These are phyloP conservation scores for Urocitellus parryii DNA, from an alignment of 2,113 vertebrate genomes.

Conservation along the genomic window DNA sequence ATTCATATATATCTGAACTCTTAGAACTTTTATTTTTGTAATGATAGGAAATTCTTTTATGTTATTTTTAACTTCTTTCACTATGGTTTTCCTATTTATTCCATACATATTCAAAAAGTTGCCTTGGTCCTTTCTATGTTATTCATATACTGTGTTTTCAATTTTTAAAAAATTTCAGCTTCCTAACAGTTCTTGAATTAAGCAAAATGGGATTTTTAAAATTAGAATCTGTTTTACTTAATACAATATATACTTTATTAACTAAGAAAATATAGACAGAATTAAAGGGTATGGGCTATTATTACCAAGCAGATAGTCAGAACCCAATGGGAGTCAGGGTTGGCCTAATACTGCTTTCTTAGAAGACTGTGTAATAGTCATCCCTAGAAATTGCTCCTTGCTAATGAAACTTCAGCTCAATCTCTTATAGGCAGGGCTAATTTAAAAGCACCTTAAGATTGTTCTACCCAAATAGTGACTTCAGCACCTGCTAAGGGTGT, in stretches of 20 bases:
- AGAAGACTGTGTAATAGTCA: not conserved
- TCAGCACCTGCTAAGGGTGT: not conserved
- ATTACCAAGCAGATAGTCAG: not conserved
- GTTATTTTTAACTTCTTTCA: not conserved
- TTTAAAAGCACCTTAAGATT: slow-evolving; percentile 2
- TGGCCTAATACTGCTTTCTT: not conserved
- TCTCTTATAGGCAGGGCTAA: not conserved
- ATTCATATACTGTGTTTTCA: not conserved
- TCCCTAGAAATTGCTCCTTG: not conserved
- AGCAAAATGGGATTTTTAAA: not conserved
- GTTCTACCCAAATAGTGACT: not conserved
- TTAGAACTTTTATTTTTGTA: slow-evolving; percentile 24
- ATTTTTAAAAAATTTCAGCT: not conserved
- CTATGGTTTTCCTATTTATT: slow-evolving; percentile 36
- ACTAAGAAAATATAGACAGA: not conserved
- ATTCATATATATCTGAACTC: not conserved
- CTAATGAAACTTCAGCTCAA: not conserved
- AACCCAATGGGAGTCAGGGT: not conserved
- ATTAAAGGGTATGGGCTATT: not conserved
- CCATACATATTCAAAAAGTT: not conserved
- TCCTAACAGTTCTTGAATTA: not conserved
- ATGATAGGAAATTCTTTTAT: not conserved
- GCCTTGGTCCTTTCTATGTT: not conserved
- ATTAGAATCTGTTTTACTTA: not conserved
- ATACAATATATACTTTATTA: not conserved